Conservation (phyloP, 2,888 invertebrate species). For the Thysanoteuthis rhombus region DNA sequence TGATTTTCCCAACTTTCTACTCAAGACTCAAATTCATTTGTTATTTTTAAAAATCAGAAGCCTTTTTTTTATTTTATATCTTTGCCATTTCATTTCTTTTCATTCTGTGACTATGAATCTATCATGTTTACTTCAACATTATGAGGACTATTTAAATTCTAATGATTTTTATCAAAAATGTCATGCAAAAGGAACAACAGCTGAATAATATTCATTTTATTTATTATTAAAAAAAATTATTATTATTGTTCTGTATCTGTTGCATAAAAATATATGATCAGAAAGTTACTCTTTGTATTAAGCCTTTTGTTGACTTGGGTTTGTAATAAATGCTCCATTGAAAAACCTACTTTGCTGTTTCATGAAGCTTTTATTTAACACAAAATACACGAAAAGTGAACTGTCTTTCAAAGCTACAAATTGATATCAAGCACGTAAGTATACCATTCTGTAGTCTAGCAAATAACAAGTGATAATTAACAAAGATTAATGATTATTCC, state of each 20-base stretch:
- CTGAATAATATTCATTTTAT: background rate
- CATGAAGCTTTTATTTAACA: background rate
- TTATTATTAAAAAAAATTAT: background rate
- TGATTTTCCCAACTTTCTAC: background rate
- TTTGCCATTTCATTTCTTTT: background rate
- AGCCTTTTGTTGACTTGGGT: background rate
- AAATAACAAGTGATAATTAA: no score
- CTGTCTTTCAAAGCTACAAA: no score
- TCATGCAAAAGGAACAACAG: background rate
- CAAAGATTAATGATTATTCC: no score
- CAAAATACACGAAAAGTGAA: background rate
- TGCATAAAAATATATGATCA: background rate
- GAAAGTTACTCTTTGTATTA: background rate
- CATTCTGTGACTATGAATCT: background rate
- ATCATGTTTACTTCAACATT: background rate
- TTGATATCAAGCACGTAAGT: no score
- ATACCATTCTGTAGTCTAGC: no score
- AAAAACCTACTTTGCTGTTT: background rate
- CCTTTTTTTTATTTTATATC: background rate
- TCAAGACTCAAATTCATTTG: background rate
- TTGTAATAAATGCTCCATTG: background rate
- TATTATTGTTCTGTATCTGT: conserved; percentile 12
- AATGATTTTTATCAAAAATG: background rate
- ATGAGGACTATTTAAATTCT: background rate
- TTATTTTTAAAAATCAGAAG: background rate